Conservation (phyloP, 1,140 invertebrate species). For the Physella acuta region DNA sequence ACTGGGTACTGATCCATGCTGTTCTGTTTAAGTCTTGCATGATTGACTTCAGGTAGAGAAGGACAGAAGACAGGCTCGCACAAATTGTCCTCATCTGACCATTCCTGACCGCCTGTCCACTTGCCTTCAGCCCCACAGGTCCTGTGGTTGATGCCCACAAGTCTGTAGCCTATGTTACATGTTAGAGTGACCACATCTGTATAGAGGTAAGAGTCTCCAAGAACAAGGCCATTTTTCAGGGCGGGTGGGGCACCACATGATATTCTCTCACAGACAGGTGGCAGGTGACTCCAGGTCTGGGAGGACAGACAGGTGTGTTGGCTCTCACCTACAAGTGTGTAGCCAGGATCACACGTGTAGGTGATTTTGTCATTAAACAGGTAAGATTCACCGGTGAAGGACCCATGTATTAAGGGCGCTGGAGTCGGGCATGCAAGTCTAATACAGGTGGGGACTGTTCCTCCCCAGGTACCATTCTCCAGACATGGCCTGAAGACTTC, state of each 20-base stretch:
- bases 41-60: too few relatives aligned
- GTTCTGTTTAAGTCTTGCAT: too few relatives aligned
- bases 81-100: too few relatives aligned
- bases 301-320: conserved; percentile 82
- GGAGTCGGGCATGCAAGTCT: conserved; percentile 41
- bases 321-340: conserved; percentile 54
- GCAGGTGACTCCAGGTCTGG: conserved; percentile 71
- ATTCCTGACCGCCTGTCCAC: conserved; percentile 63
- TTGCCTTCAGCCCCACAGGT: conserved; percentile 43
- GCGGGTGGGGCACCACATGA: conserved; percentile 33
- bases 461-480: conserved; percentile 61
- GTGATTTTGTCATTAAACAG: conserved; percentile 55
- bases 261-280: conserved; percentile 37
- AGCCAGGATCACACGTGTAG: conserved; percentile 58
- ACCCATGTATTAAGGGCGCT: conserved; percentile 30
- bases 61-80: too few relatives aligned
- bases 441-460: conserved; percentile 34
- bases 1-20: too few relatives aligned
- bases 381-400: conserved; percentile 47
- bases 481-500: conserved; percentile 20
- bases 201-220: conserved; percentile 34
- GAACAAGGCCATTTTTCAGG: conserved; percentile 32
- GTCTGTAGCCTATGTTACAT: conserved; percentile 52
- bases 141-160: conserved; percentile 39
- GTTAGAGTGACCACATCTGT: conserved; percentile 25